Evolutionary conservation across 2,797 vertebrate species (phyloP).

Genomic region (Enteromius fasciolatus): DNA sequence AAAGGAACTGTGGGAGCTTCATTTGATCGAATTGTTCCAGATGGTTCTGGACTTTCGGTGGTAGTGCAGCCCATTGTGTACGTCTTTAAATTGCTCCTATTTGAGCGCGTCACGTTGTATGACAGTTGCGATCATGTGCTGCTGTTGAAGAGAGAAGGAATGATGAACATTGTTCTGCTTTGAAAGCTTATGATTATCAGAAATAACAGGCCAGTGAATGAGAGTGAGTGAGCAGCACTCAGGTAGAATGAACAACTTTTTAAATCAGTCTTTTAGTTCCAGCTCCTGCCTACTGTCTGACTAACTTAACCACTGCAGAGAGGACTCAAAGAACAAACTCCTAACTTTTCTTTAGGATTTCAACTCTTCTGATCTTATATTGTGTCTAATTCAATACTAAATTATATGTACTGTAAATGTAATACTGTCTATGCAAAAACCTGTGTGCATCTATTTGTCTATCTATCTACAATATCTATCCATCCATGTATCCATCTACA

Average conservation of each 20-base stretch:
- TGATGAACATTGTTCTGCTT: conserved; percentile 41
- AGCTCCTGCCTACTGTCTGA: background rate
- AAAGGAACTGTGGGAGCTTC: background rate
- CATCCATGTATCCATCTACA: background rate
- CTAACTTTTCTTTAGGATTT: background rate
- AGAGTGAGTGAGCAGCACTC: conserved; percentile 39
- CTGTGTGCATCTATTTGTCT: background rate
- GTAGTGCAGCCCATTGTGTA: background rate
- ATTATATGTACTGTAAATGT: background rate
- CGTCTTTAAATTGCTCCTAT: conserved; percentile 25
- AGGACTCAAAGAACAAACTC: background rate
- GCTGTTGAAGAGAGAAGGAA: background rate
- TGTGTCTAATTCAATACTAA: background rate
- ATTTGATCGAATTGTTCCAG: conserved; percentile 9
- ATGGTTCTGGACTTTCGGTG: conserved; percentile 40
- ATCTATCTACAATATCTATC: background rate
- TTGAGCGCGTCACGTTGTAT: conserved; percentile 3
- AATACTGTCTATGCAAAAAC: background rate
- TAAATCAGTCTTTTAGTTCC: conserved; percentile 49
- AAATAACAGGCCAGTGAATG: conserved; percentile 58
- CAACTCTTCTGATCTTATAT: background rate
- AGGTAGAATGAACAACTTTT: conserved; percentile 39
- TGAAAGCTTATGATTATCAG: conserved; percentile 54
- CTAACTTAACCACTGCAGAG: background rate
- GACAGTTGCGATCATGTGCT: conserved; percentile 39